Conservation (phyloP, 2,797 vertebrate species). For the Melanotaenia boesemani region DNA sequence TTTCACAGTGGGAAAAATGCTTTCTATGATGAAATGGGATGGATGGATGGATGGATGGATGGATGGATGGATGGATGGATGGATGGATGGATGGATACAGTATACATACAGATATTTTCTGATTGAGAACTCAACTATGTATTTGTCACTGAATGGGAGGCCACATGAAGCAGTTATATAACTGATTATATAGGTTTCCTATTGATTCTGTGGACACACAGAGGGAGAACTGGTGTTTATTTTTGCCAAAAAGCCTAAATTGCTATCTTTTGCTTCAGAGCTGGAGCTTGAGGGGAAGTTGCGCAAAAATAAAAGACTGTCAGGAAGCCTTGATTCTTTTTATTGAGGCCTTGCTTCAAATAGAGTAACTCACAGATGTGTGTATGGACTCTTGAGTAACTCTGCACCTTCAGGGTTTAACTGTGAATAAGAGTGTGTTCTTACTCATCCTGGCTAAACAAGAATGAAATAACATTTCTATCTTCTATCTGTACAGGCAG, state of each 20-base stretch:
- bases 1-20: too few relatives aligned
- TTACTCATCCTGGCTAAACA: slow-evolving; percentile 31
- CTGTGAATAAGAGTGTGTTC: slow-evolving; percentile 1
- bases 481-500: background rate
- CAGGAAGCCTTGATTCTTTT: background rate
- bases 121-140: too few relatives aligned
- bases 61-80: too few relatives aligned
- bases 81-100: too few relatives aligned
- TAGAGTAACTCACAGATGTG: background rate
- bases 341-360: background rate
- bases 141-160: background rate
- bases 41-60: too few relatives aligned
- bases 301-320: background rate
- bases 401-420: background rate
- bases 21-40: too few relatives aligned
- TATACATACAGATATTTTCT: too few relatives aligned
- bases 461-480: slow-evolving; percentile 26
- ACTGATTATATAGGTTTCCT: background rate
- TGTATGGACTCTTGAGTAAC: background rate
- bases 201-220: background rate
- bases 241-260: background rate
- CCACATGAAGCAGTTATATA: background rate
- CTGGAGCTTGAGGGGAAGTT: background rate
- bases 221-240: background rate
- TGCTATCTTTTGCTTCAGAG: background rate